phyloP scores from a whole-genome alignment of 2,797 vertebrate species.

The Liasis olivaceus region DNA sequence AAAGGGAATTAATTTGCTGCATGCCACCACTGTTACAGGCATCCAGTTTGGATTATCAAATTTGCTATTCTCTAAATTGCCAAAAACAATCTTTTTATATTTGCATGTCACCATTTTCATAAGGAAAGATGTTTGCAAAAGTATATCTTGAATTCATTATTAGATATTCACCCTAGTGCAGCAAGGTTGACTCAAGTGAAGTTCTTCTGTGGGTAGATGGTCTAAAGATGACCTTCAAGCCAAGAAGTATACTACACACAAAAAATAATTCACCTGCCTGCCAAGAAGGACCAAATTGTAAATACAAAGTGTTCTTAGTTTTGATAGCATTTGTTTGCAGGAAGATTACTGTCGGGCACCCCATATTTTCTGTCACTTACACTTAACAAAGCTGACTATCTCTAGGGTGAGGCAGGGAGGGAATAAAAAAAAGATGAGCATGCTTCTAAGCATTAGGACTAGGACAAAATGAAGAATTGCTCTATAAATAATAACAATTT shows the following conservation, averaged over 20 bases:
- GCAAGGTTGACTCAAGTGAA: neutral
- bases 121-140: neutral
- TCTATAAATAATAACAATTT: neutral
- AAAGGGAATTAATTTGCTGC: neutral
- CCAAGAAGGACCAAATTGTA: neutral
- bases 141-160: neutral
- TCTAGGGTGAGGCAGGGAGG: neutral
- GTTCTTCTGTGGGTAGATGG: neutral
- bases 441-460: neutral
- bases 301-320: neutral
- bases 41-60: neutral
- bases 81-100: neutral
- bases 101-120: neutral
- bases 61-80: neutral
- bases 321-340: neutral
- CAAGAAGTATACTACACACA: neutral
- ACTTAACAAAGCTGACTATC: neutral
- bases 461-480: neutral
- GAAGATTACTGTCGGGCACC: neutral
- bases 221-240: neutral
- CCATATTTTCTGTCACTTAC: neutral
- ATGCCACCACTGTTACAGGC: neutral
- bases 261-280: neutral
- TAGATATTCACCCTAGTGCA: neutral
- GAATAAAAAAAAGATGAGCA: neutral